A percentile compares a stretch with the other conserved stretches of the same genome.
Conservation (phyloP, 2,888 invertebrate species). For the Volucella bombylans region DNA sequence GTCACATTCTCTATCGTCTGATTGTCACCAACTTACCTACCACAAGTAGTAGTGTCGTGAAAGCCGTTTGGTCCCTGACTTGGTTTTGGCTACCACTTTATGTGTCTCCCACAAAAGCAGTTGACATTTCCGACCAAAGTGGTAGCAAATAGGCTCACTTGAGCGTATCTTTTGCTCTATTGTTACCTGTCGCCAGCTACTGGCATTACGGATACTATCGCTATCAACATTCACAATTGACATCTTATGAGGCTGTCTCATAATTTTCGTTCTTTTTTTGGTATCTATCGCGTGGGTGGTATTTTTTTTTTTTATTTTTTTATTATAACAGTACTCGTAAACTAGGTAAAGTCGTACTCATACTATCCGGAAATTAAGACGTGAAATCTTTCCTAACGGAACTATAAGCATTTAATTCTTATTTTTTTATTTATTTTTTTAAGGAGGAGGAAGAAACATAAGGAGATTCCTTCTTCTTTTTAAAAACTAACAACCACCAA, state of each 20-base stretch:
- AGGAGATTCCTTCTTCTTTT: constrained; percentile 24
- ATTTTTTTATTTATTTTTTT: neutral
- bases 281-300: constrained; percentile 52
- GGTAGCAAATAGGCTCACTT: constrained; percentile 50
- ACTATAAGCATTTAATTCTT: constrained; percentile 12
- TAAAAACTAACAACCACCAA: constrained; percentile 70
- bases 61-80: constrained; percentile 3
- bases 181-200: constrained; percentile 33
- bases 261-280: constrained; percentile 9
- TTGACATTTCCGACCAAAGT: constrained; percentile 56
- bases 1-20: constrained; percentile 52
- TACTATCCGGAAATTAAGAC: constrained; percentile 69
- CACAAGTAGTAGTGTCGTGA: neutral
- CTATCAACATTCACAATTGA: constrained; percentile 56
- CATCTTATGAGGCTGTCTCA: constrained; percentile 55
- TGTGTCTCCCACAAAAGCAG: constrained; percentile 41
- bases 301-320: constrained; percentile 1
- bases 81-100: constrained; percentile 42
- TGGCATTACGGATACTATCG: constrained; percentile 53
- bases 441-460: too few relatives aligned
- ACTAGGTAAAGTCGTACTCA: constrained; percentile 3
- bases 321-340: constrained; percentile 21
- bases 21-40: constrained; percentile 33
- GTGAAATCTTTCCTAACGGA: constrained; percentile 60
- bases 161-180: constrained; percentile 49